Evolutionary conservation across 1,140 invertebrate genomes (phyloP), one percentile per base, ranked within the genome.

Genomic region (Cydia splendana): DNA sequence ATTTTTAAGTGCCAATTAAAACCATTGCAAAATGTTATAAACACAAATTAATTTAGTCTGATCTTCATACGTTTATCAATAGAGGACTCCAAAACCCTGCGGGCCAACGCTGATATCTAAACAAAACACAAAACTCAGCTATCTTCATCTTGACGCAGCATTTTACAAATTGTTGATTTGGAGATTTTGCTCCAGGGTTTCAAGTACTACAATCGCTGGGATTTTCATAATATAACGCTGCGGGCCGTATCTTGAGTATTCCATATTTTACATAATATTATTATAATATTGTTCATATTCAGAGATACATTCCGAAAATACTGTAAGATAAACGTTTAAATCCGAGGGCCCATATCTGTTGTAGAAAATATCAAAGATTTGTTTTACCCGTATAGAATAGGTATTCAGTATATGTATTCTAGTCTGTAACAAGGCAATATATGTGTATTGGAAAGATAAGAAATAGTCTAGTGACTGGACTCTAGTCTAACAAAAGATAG

Each of bases 211-310:
- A 20, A 28, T 18, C 73, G 73, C 12, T 75, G 20, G 73, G 45
- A 75, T 75, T 75, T 75, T 51, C 73, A 75, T 45, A 75, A 75
- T 57, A 30, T 53, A 24, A 75, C 73, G 6, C 51, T 75, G 73
- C 45, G 73, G 24, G 73, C 45, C 18, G 73, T 75, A 15, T 75
- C 73, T 9, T 74, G 38, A 67, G 65, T 4, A 30, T 30, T 30
- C 65, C n/a, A 18, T 67, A 62, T 65, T 2, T 28, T n/a, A n/a
- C n/a, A n/a, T n/a, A n/a, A 24, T 69, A n/a, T 18, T 71, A 71
- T 71, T 9, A 62, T 62, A 20, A 9, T 62, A 20, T 62, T 62
- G 51, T 53, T 53, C n/a, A 18, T n/a, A 53, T 20, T 62, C 18
- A 62, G 57, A 62, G 24, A 62, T 62, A 62, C 57, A 62, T 62